These are phyloP conservation scores for Bucorvus abyssinicus DNA, from an alignment of 2,797 vertebrate species.

Conservation along the genomic window DNA sequence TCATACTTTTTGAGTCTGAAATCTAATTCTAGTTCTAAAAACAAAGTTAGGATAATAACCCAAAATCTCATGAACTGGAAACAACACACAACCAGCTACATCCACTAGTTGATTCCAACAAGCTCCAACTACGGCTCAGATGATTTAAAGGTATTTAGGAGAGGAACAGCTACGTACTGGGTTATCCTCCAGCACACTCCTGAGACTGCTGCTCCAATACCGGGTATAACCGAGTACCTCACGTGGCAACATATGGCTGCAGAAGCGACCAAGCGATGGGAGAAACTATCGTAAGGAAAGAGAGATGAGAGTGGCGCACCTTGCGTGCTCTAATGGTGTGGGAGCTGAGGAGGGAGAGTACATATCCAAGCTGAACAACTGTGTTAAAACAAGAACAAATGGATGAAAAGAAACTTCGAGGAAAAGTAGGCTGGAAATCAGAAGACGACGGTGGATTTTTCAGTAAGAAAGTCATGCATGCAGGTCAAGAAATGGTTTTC, in stretches of 20 bases:
- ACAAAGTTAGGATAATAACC: neutral
- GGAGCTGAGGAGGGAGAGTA: neutral
- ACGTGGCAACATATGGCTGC: neutral
- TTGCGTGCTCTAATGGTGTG: rapidly evolving
- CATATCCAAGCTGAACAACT: neutral
- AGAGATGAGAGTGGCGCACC: neutral
- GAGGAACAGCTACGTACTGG: neutral
- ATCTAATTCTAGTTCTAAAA: neutral
- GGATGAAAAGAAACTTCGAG: neutral
- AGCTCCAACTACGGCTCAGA: neutral
- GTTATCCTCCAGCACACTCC: neutral
- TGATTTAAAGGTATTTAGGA: neutral
- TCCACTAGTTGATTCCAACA: neutral
- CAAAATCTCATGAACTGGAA: neutral
- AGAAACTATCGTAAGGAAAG: rapidly evolving
- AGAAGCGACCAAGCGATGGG: neutral
- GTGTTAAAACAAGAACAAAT: neutral
- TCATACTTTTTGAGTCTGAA: neutral
- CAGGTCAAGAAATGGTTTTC: neutral
- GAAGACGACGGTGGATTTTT: neutral
- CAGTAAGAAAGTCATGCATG: neutral
- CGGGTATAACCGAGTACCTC: neutral
- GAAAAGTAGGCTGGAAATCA: neutral
- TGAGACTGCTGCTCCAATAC: neutral
- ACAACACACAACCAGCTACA: too few species aligned